Evolutionary conservation across 1,140 invertebrate species (phyloP), one percentile per base, ranked within the genome.

Genomic region (Drosophila fuyamai): DNA sequence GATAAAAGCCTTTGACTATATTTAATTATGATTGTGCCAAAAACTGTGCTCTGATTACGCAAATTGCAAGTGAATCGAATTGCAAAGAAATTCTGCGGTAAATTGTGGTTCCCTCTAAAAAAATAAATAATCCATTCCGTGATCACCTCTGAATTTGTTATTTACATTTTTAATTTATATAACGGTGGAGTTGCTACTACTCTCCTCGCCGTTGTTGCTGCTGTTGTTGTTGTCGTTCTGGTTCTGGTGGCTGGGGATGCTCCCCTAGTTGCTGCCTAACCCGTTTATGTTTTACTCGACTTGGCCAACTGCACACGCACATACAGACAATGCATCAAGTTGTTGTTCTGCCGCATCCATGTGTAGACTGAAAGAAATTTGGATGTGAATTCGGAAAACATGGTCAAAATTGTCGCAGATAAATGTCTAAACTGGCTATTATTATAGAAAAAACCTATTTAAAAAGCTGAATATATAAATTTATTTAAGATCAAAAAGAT

Each of bases 251-350:
- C 50, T 53, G 44, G 58, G 62, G 66, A 61, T 78, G 54, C 74
- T 74, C 48, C 54, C 74, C 58, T 51, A 57, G 63, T 44, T 70
- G 73, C 68, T 84, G 72, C 59, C 70, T 90, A 86, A 90, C 79
- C 77, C 79, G 82, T 90, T 85, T 88, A 75, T 68, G 62, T 72
- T 89, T 79, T 90, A 88, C 67, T 81, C 76, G 83, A 86, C 70
- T 67, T 76, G 85, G 79, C 70, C 77, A 81, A 76, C 62, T 60
- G 2, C 47, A 73, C 74, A 85, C 79, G 83, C 79, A 83, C 67
- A 83, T 76, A 73, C 76, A 75, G 65, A 73, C 71, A 86, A 79
- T 81, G 68, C 79, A 82, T 81, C 79, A 82, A 79, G 76, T 77
- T 65, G 51, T 47, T 76, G 65, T 72, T 74, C 57, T 65, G 47